These are phyloP conservation scores for Zoanthus gigantus DNA, from an alignment of 92 coral and sea anemone genomes.

Conservation along the genomic window DNA sequence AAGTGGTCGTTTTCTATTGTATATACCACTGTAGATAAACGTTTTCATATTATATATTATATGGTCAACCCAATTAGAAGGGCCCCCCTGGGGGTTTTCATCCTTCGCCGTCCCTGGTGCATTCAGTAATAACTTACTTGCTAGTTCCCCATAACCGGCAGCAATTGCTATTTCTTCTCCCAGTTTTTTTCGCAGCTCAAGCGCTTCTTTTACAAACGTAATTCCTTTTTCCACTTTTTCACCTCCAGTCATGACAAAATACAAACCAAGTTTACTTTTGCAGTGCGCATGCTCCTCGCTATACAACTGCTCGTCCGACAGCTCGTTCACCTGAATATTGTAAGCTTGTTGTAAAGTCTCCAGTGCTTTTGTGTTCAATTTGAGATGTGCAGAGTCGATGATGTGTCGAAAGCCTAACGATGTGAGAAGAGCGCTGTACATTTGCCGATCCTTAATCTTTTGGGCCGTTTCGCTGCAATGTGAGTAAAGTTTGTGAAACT, in stretches of 20 bases:
- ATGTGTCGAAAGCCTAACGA: conserved; percentile 61
- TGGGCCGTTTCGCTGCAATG: conserved; percentile 25
- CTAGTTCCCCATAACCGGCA: conserved; percentile 61
- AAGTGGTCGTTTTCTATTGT: too few species aligned
- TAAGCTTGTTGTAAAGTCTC: conserved; percentile 46
- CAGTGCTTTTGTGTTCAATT: conserved; percentile 42
- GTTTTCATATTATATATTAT: too few species aligned
- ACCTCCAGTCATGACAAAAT: conserved; percentile 36
- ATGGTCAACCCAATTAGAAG: too few species aligned
- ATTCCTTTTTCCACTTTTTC: conserved; percentile 21
- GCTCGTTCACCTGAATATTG: background rate
- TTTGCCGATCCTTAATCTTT: conserved; percentile 7
- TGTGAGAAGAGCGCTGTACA: conserved; percentile 40
- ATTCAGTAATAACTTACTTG: conserved; percentile 45
- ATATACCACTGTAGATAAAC: too few species aligned
- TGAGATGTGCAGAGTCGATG: conserved; percentile 46
- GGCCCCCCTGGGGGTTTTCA: too few species aligned
- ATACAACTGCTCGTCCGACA: background rate
- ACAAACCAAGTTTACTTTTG: conserved; percentile 60
- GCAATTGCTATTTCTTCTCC: conserved; percentile 38
- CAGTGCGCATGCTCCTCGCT: conserved; percentile 63
- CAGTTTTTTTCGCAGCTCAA: conserved; percentile 23
- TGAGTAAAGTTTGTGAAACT: conserved; percentile 43
- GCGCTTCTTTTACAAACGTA: conserved; percentile 38
- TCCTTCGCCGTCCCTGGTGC: too few species aligned